These are phyloP conservation scores for Picathartes gymnocephalus DNA, from an alignment of 2,113 vertebrate genomes.

Conservation along the genomic window DNA sequence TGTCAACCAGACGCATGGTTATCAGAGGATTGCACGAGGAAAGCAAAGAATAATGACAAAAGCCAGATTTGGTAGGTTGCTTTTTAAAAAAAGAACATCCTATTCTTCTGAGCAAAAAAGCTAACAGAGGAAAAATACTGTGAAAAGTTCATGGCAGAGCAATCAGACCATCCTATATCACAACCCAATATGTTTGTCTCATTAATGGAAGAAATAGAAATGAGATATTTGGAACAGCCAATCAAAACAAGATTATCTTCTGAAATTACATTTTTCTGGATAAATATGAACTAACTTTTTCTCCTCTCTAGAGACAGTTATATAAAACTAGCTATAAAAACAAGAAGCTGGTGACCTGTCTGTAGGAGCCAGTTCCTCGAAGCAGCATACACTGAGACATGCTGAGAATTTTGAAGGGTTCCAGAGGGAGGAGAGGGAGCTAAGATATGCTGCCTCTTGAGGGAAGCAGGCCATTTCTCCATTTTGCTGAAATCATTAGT, in stretches of 20 bases:
- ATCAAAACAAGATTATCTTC: not conserved
- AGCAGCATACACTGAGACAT: not conserved
- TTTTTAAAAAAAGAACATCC: not conserved
- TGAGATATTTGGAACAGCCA: not conserved
- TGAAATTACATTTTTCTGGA: not conserved
- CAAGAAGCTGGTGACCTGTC: not conserved
- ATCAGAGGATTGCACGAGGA: not conserved
- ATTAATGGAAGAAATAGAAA: not conserved
- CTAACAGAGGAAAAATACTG: not conserved
- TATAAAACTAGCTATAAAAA: not conserved
- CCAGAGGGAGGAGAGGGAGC: not conserved
- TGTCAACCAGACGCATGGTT: not conserved
- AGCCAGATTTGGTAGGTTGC: not conserved
- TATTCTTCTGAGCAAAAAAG: not conserved
- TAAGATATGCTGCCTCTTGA: constrained; percentile 12
- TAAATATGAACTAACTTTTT: not conserved
- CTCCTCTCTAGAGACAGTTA: not conserved
- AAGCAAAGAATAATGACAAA: not conserved
- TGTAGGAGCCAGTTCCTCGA: not conserved
- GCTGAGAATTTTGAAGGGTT: not conserved
- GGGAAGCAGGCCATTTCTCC: constrained; percentile 23
- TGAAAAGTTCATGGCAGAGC: not conserved
- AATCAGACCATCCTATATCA: not conserved
- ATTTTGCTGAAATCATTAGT: constrained; percentile 50
- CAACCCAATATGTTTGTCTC: not conserved